These are phyloP conservation scores for Ganaspis sp. DNA, from an alignment of 1,140 invertebrate species.

Conservation along the genomic window DNA sequence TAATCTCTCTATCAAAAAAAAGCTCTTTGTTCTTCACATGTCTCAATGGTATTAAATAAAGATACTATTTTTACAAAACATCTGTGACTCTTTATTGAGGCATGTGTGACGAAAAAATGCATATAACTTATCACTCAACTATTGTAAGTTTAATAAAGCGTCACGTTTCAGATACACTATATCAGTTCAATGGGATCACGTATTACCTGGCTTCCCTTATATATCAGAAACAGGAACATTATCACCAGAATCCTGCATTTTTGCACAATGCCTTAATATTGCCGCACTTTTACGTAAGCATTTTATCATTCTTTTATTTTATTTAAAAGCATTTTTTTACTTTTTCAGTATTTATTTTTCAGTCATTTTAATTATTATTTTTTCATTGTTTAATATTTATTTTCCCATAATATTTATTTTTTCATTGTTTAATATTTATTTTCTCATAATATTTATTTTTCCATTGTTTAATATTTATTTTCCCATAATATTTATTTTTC, in stretches of 20 bases:
- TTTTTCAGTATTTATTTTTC: neutral
- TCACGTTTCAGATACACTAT: slow-evolving; percentile 75
- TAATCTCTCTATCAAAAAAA: neutral
- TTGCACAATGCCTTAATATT: slow-evolving; percentile 78
- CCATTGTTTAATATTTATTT: too few species aligned
- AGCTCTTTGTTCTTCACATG: neutral
- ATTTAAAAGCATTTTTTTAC: too few species aligned
- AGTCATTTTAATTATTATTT: too few species aligned
- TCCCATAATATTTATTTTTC: too few species aligned
- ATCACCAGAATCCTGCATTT: slow-evolving; percentile 80
- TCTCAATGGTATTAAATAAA: too few species aligned
- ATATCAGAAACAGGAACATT: slow-evolving; percentile 81
- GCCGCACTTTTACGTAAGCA: slow-evolving; percentile 74
- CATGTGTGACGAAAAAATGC: slow-evolving; percentile 19
- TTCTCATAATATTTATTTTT: too few species aligned
- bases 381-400: too few species aligned
- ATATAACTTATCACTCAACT: neutral
- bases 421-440: too few species aligned
- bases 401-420: too few species aligned
- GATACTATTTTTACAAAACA: neutral
- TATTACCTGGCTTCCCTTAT: slow-evolving; percentile 78
- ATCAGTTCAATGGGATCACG: slow-evolving; percentile 76
- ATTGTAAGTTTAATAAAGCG: slow-evolving; percentile 39
- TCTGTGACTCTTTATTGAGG: neutral
- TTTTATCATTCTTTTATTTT: slow-evolving; percentile 9